These are phyloP conservation scores for Ctenomys sociabilis DNA, from an alignment of 2,113 vertebrate species.

Conservation along the genomic window DNA sequence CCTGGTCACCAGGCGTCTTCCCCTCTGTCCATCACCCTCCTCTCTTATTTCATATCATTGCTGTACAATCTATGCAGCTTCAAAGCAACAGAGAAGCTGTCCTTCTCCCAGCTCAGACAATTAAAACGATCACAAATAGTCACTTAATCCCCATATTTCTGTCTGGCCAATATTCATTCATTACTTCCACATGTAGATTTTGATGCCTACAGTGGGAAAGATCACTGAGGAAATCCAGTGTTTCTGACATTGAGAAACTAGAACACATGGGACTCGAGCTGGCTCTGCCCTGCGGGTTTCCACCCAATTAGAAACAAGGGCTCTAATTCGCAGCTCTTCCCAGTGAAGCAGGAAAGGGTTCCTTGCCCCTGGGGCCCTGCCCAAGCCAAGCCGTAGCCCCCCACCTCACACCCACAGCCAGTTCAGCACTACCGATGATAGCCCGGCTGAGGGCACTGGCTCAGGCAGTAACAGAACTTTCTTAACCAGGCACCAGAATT, in stretches of 20 bases:
- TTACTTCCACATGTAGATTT: not conserved
- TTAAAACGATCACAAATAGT: not conserved
- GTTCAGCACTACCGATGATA: not conserved
- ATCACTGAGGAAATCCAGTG: not conserved
- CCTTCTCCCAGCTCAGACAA: not conserved
- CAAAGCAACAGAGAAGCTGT: not conserved
- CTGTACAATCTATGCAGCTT: not conserved
- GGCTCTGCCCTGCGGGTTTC: conserved; percentile 34
- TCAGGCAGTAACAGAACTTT: not conserved
- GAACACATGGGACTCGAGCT: not conserved
- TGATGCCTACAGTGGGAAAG: conserved; percentile 5
- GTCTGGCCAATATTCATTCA: not conserved
- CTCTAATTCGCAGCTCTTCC: not conserved
- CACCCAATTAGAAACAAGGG: not conserved
- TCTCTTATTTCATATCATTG: not conserved
- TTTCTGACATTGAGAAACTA: conserved; percentile 6
- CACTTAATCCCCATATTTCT: not conserved
- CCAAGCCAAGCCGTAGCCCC: not conserved
- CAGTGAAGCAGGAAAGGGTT: not conserved
- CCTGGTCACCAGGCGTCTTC: not conserved
- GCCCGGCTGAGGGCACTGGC: not conserved
- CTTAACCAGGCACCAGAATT: not conserved
- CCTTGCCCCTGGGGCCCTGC: not conserved
- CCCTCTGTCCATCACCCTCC: not conserved
- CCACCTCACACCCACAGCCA: not conserved